Evolutionary conservation across 2,888 invertebrate genomes (phyloP).

Genomic region (Agrilus biguttatus): DNA sequence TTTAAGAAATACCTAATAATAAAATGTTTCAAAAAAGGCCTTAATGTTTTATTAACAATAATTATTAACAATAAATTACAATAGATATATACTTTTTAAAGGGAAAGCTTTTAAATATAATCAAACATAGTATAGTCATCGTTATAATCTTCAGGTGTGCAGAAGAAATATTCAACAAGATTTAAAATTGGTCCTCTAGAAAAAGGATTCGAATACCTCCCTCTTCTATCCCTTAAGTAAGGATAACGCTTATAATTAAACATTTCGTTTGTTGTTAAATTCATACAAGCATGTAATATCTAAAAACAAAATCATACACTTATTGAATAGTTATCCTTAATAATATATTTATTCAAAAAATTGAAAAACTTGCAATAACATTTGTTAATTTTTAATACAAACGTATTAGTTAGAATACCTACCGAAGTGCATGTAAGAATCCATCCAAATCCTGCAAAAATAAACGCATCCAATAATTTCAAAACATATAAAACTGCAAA

Average conservation of each 20-base stretch:
- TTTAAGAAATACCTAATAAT: no score
- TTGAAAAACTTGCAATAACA: neutral
- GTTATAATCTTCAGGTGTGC: conserved; percentile 64
- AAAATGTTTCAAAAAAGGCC: no score
- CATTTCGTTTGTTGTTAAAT: conserved; percentile 89
- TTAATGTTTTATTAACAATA: no score
- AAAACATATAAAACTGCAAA: conserved; percentile 75
- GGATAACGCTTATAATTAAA: conserved; percentile 86
- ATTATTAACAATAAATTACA: no score
- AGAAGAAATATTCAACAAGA: conserved; percentile 80
- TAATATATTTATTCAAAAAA: neutral
- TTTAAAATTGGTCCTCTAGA: conserved; percentile 80
- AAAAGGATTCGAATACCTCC: conserved; percentile 81
- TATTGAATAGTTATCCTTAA: neutral
- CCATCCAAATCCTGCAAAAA: conserved; percentile 77
- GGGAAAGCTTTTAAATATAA: conserved; percentile 20
- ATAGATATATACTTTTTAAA: no score
- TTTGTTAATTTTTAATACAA: no score
- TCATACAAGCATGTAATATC: conserved; percentile 85
- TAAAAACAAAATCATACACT: conserved; percentile 29
- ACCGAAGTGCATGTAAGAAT: conserved; percentile 80
- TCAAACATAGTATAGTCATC: conserved; percentile 39
- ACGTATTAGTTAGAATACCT: conserved; percentile 33
- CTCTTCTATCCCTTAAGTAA: conserved; percentile 76
- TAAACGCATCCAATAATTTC: conserved; percentile 66